Conservation (phyloP, 2,888 invertebrate genomes). For the Alitta virens region DNA sequence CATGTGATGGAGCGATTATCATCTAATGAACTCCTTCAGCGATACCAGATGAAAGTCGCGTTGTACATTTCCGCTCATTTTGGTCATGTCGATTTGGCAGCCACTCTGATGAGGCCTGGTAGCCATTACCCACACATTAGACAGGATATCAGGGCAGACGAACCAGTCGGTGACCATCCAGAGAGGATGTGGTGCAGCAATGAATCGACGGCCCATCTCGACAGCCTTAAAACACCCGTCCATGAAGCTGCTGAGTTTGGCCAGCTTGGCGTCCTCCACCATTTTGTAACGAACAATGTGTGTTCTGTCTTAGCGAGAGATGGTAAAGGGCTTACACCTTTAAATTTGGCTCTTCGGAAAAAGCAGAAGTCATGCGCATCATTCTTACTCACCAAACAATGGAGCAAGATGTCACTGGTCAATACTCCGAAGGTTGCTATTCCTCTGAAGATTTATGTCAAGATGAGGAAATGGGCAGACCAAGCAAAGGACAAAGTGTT, state of each 20-base stretch:
- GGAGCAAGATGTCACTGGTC: constrained; percentile 44
- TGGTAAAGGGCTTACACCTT: constrained; percentile 46
- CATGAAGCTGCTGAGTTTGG: constrained; percentile 53
- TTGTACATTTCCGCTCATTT: constrained; percentile 52
- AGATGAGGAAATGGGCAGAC: constrained; percentile 50
- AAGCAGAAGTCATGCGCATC: constrained; percentile 50
- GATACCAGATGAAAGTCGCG: constrained; percentile 53
- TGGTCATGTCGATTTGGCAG: constrained; percentile 52
- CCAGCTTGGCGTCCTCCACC: constrained; percentile 47
- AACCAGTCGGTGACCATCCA: constrained; percentile 52
- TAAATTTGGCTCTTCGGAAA: constrained; percentile 50
- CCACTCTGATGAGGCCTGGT: constrained; percentile 14
- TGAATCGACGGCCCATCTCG: constrained; percentile 34
- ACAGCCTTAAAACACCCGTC: constrained; percentile 44
- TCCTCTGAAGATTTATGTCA: constrained; percentile 44
- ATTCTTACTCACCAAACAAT: constrained; percentile 54
- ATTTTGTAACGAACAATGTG: constrained; percentile 50
- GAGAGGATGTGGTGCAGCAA: constrained; percentile 45
- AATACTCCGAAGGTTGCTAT: constrained; percentile 38
- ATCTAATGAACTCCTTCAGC: constrained; percentile 41
- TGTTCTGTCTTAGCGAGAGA: constrained; percentile 49
- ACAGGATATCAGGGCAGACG: constrained; percentile 47
- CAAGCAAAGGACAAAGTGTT: constrained; percentile 45
- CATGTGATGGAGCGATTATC: constrained; percentile 44
- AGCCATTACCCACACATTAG: constrained; percentile 21